Evolutionary conservation across 2,888 invertebrate genomes (phyloP).

Genomic region (Blastobasis lacticolella): DNA sequence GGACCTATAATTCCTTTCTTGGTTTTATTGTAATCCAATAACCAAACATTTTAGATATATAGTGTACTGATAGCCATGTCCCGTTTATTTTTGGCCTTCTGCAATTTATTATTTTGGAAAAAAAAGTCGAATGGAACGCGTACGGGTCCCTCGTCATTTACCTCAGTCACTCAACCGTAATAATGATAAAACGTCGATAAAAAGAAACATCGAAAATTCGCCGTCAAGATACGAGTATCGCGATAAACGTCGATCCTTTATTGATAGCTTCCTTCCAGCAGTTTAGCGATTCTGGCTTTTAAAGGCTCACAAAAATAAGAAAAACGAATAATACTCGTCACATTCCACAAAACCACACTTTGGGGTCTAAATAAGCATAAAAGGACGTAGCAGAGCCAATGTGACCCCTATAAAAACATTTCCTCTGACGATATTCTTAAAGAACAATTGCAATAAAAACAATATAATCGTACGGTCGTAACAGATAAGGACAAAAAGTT

Average conservation of each 20-base stretch:
- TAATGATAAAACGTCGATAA: slow-evolving; percentile 3
- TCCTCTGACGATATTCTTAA: background rate
- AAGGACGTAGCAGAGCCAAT: background rate
- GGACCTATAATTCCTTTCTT: too few species aligned
- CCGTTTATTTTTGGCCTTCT: too few species aligned
- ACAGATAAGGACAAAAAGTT: too few species aligned
- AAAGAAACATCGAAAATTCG: slow-evolving; percentile 9
- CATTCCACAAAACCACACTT: too few species aligned
- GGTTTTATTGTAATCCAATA: too few species aligned
- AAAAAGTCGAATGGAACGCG: too few species aligned
- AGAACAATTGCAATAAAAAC: background rate
- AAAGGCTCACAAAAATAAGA: background rate
- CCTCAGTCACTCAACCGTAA: background rate
- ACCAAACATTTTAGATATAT: too few species aligned
- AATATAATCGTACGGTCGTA: too few species aligned
- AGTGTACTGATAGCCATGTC: too few species aligned
- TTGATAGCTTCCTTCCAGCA: slow-evolving; percentile 25
- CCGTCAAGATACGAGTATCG: slow-evolving; percentile 12
- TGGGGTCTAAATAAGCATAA: background rate
- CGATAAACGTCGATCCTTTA: slow-evolving; percentile 28
- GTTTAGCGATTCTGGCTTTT: slow-evolving; percentile 10
- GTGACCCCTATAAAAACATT: slow-evolving; percentile 3
- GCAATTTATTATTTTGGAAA: too few species aligned
- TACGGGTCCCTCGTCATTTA: background rate
- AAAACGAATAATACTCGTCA: too few species aligned